Base-by-base conservation (phyloP, 2,888 invertebrate genomes). In the Ptychoptera albimana region DNA sequence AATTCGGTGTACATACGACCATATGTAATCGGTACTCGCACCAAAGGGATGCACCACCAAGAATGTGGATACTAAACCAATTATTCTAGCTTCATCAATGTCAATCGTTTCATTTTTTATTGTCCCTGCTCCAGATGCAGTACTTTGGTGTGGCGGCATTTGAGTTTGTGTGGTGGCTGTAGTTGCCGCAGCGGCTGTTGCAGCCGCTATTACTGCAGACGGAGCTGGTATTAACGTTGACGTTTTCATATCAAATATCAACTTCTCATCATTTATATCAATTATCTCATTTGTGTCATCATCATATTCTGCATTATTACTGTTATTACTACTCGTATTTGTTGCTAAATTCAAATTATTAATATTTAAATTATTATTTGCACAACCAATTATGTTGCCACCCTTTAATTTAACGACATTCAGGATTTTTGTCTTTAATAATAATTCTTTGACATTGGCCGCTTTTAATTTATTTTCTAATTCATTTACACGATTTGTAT, bases 1-100 rank as follows among this genome's bases (percentile, higher is more conserved):
- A 51, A 88, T 69, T 57, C 84, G 85, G 55, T 85, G 83, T 15
- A 94, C 75, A 65, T 92, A 94, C 8, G 86, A 87, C 72, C 86
- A 86, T 50, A 94, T 81, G 64, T 88, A 87, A 60, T 88, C 89
- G 2, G 88, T 72, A 47, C 84, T 85, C 2, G 92, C 91, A 39
- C 94, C 94, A 57, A 84, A 83, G 0, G 93, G 94, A 66, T 94
- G 93, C 35, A 94, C 85, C 30, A 64, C 58, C 43, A 94, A 72
- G 66, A 91, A 94, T 8, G 89, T 84, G 5, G 92, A 83, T 55
- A 89, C 81, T 46, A 94, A 71, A 47, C 86, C 85, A 52, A 88
- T 79, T n/a, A 87, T 70, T 60, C 78, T 79, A 0, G 85, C 87
- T 59, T 81, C 79, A 46, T 54, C 53, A 9, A 46, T 29, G 29